Evolutionary conservation across 1,140 invertebrate species (phyloP), one percentile per base, ranked within the genome.

Genomic region (Drepana arcuata): DNA sequence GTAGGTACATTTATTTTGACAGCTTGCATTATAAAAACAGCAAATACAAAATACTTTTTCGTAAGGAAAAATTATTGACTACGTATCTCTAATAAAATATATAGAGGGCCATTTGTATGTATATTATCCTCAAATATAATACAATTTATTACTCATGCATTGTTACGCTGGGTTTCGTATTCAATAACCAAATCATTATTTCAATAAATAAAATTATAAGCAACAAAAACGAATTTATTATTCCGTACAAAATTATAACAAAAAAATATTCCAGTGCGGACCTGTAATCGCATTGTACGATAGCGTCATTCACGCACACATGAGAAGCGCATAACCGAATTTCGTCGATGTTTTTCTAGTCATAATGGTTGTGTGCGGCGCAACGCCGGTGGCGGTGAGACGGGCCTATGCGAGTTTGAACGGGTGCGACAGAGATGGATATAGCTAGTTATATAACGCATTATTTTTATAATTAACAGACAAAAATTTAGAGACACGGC

Each of bases 391-490:
- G 44, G 33, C 55, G 39, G 29, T 30, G 63, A 40, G 65, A 72
- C 44, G 33, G 57, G 16, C 5, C 18, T 62, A 74, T 51, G 4
- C 11, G n/a, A 21, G 9, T 6, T 1, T 5, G 3, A 3, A 5
- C 24, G 11, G 2, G 65, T 32, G 48, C 1, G 51, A 72, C 40
- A 14, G 54, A 48, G 63, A 65, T 1, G 21, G 3, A 23, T 21
- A 37, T 32, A 70, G 33, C 57, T 51, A 35, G 60, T 81, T 81
- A 81, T 78, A 78, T 78, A 81, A 81, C 77, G 70, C 77, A 81
- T 81, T 81, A 81, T 81, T 81, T 78, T 81, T 78, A 81, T 81
- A 81, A 81, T 81, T 81, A 81, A 81, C 77, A 81, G 63, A 64
- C 77, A 78, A 78, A 80, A 81, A 77, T 81, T 73, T 63, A 77